Base-by-base conservation (phyloP, 1,140 invertebrate genomes). In the Hetaerina americana region DNA sequence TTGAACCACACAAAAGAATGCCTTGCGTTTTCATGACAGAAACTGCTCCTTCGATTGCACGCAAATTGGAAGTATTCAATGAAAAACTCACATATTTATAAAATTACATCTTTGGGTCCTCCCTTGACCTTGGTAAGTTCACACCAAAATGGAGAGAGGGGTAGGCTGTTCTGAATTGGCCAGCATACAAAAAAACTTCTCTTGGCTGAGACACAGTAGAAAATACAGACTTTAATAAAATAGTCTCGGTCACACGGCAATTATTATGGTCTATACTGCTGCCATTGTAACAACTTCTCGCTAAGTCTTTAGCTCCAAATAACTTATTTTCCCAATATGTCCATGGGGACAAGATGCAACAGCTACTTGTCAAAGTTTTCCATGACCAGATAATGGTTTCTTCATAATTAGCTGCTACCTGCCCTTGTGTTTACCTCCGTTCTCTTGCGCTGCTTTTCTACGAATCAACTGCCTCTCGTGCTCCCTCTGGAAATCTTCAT, bases 401-500 rank as follows among this genome's bases (percentile, higher is more conserved):
- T 69, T 27, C 24, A 28, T n/a, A 69, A 5, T 66, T 15, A n/a
- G 5, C 28, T n/a, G 26, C 12, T 28, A 28, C 22, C 57, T 71
- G 24, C 26, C 49, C 18, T 27, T 24, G 5, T 27, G 49, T 67
- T 27, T 77, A 74, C 66, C 57, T 70, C 1, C 72, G 18, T n/a
- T 69, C 74, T 66, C 75, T 74, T 66, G 78, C 75, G 72, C 78
- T 78, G 27, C 40, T 57, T 57, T 57, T n/a, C 15, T 12, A 3
- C 10, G 40, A 1, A 76, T 73, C 22, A 77, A 74, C 78, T 92
- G 90, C 69, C 86, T 81, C 76, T 90, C 87, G 81, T 94, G 92
- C 78, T 94, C 92, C 72, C 89, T 87, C 81, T 92, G 87, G 78
- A 95, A 92, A 82, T 94, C 92, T 76, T 92, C 87, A 78, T 94